Base-by-base conservation (phyloP, 2,797 vertebrate genomes). In the Neostethus bicornis region DNA sequence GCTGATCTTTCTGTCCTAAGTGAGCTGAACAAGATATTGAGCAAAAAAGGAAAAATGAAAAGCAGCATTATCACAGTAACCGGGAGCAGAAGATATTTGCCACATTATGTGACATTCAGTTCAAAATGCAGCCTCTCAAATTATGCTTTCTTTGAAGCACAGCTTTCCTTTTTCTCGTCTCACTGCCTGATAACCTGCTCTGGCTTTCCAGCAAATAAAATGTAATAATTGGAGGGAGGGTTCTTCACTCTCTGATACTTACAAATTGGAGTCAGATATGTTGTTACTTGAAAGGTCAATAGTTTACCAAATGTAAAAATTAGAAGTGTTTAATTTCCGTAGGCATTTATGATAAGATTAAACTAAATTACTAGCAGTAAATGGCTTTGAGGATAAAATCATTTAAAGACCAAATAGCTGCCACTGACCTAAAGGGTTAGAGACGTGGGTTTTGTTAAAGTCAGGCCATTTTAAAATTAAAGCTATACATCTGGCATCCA, bases 121-220 rank as follows among this genome's bases (percentile, higher is more conserved):
- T 86, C 46, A 73, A 79, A 79, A 73, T 41, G 46, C 37, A 45
- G 55, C 57, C 76, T 77, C 79, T 84, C 73, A 57, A 86, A 80
- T 75, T 75, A 48, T 48, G 46, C 34, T 47, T 72, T 52, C 56
- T 47, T 55, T 66, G 23, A 17, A 61, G 54, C 67, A 58, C 37
- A 31, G 59, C 66, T 61, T 51, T 79, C 55, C 55, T 43, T 67
- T 37, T 41, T 61, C 46, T 64, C 57, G 79, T 86, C 82, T 86
- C 80, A 48, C 25, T 11, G 42, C 39, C 64, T 17, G 55, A 75
- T 83, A 84, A 85, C 75, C 85, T 85, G 67, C 69, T 60, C 41
- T 6, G 55, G 17, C 26, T 64, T 70, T 9, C 16, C 25, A 47
- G 52, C 20, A 70, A 75, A 77, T 66, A 20, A 71, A 81, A 74